Evolutionary conservation across 1,140 invertebrate species (phyloP).

Genomic region (Orius insidiosus): DNA sequence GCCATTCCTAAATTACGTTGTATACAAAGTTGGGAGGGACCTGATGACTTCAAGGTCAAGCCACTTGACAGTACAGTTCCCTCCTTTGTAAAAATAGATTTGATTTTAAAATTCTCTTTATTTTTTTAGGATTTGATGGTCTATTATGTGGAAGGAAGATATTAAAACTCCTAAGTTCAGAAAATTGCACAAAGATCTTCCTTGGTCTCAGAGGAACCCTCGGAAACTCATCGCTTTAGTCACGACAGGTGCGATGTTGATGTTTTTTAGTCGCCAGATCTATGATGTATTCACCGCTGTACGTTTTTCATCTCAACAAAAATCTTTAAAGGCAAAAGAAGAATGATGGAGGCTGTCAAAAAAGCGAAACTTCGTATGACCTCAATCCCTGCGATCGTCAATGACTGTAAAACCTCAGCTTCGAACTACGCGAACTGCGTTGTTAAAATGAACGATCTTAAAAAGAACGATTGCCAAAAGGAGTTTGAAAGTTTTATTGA

Average conservation of each 20-base stretch:
- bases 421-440: constrained; percentile 59
- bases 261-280: constrained; percentile 51
- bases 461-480: constrained; percentile 50
- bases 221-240: constrained; percentile 30
- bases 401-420: constrained; percentile 48
- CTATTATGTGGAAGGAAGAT: constrained; percentile 9
- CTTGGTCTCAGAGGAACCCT: constrained; percentile 29
- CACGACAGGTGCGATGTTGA: constrained; percentile 27
- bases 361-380: constrained; percentile 50
- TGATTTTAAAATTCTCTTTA: too few species aligned
- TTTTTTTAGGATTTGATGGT: too few species aligned
- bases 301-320: constrained; percentile 17
- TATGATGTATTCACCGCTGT: constrained; percentile 36
- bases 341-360: constrained; percentile 55
- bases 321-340: constrained; percentile 5
- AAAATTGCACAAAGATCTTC: constrained; percentile 12
- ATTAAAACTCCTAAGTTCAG: not conserved
- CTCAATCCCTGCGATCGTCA: constrained; percentile 52
- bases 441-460: constrained; percentile 40
- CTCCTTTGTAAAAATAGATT: too few species aligned
- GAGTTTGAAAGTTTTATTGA: constrained; percentile 57
- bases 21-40: too few species aligned
- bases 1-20: constrained; percentile 10
- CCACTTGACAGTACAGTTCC: too few species aligned
- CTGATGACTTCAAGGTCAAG: too few species aligned